phyloP scores from a whole-genome alignment of 2,888 invertebrate species.

The Mermis nigrescens region DNA sequence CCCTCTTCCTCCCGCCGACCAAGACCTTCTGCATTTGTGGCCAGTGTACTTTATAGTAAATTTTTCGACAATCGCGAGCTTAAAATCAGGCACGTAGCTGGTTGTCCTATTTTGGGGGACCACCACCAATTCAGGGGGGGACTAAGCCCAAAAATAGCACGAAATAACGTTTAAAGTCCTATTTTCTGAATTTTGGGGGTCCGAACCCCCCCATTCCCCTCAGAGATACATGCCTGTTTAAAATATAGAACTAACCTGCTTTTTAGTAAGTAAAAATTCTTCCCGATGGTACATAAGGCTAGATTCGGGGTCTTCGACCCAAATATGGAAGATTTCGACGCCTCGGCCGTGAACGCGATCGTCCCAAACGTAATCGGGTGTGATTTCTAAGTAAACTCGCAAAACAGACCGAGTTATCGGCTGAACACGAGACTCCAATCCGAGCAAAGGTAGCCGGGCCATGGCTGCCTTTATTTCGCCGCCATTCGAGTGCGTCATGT shows the following conservation, averaged over 20 bases:
- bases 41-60: too few relatives aligned
- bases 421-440: slow-evolving; percentile 63
- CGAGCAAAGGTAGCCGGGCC: slow-evolving; percentile 61
- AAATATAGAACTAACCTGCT: slow-evolving; percentile 53
- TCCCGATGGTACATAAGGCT: slow-evolving; percentile 91
- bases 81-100: too few relatives aligned
- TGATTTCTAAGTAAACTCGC: slow-evolving; percentile 14
- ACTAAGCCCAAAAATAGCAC: too few relatives aligned
- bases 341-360: slow-evolving; percentile 56
- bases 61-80: too few relatives aligned
- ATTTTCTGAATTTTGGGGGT: too few relatives aligned
- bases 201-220: too few relatives aligned
- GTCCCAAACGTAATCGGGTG: slow-evolving; percentile 43
- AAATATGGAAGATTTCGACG: slow-evolving; percentile 80
- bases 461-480: slow-evolving; percentile 58
- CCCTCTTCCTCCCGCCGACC: too few relatives aligned
- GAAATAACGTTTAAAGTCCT: too few relatives aligned
- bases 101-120: too few relatives aligned
- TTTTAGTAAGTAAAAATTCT: slow-evolving; percentile 60
- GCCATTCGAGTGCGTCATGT: slow-evolving; percentile 38
- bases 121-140: too few relatives aligned
- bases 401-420: slow-evolving; percentile 61
- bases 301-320: slow-evolving; percentile 86
- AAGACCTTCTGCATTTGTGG: too few relatives aligned
- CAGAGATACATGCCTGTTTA: too few relatives aligned